phyloP scores from a whole-genome alignment of 2,797 vertebrate species.

The Periparus ater region DNA sequence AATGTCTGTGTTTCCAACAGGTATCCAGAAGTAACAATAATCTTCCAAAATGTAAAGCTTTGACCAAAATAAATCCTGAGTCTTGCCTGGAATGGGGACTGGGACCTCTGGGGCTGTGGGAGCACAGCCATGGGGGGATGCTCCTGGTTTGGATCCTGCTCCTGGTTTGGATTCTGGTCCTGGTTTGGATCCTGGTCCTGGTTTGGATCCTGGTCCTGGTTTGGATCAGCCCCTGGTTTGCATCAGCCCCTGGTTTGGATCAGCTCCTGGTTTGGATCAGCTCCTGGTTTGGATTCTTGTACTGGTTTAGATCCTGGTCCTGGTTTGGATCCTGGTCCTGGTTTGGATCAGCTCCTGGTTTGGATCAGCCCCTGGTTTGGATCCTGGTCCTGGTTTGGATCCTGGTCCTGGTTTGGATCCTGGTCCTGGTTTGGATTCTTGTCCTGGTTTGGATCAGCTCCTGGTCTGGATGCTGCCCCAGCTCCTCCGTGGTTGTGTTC shows the following conservation, averaged over 20 bases:
- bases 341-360: not conserved
- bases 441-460: not conserved
- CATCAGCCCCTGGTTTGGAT: not conserved
- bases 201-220: not conserved
- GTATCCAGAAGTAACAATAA: not conserved
- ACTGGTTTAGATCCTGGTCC: not conserved
- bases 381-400: not conserved
- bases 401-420: not conserved
- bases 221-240: not conserved
- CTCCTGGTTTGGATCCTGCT: not conserved
- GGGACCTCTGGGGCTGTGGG: not conserved
- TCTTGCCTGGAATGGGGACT: not conserved
- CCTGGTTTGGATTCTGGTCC: not conserved
- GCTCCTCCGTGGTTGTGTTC: rapidly evolving
- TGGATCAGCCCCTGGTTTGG: not conserved
- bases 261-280: rapidly evolving
- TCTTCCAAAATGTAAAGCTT: not conserved
- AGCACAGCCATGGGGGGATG: rapidly evolving
- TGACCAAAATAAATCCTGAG: not conserved
- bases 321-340: rapidly evolving
- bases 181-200: not conserved
- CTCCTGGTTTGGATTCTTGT: rapidly evolving
- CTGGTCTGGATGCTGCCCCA: not conserved
- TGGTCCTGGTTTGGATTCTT: not conserved
- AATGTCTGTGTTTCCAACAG: not conserved